phyloP scores from a whole-genome alignment of 1,140 invertebrate species.

The Spodoptera litura region DNA sequence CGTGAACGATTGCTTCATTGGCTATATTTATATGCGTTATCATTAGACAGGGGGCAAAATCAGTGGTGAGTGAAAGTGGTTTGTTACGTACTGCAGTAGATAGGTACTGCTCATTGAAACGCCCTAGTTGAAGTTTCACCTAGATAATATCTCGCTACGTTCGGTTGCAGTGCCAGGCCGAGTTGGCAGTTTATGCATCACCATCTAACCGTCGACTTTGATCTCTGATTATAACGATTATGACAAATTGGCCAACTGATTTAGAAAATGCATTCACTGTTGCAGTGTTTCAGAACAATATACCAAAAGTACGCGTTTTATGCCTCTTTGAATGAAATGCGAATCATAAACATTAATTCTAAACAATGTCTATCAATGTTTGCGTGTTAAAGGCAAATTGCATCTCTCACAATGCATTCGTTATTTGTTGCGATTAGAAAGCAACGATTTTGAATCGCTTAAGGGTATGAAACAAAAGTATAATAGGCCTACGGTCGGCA shows the following conservation, averaged over 20 bases:
- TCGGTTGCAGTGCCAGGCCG: slow-evolving; percentile 62
- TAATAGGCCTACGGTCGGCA: slow-evolving; percentile 59
- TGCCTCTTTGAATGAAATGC: neutral
- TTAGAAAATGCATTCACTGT: slow-evolving; percentile 46
- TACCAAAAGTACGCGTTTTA: neutral
- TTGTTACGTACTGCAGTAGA: slow-evolving; percentile 57
- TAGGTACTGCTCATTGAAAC: slow-evolving; percentile 51
- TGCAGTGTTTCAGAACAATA: neutral
- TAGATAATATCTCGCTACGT: slow-evolving; percentile 69
- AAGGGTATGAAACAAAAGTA: slow-evolving; percentile 73
- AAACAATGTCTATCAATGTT: neutral
- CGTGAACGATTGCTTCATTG: slow-evolving; percentile 11
- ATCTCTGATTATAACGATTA: slow-evolving; percentile 58
- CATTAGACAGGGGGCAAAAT: slow-evolving; percentile 50
- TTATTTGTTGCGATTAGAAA: slow-evolving; percentile 71
- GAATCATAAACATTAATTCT: no score
- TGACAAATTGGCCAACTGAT: slow-evolving; percentile 46
- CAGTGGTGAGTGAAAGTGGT: slow-evolving; percentile 73
- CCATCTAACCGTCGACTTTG: slow-evolving; percentile 60
- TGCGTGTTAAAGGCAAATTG: slow-evolving; percentile 3
- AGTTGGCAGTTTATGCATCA: slow-evolving; percentile 66
- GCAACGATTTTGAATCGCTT: slow-evolving; percentile 59
- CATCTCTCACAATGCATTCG: slow-evolving; percentile 15
- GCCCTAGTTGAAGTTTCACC: slow-evolving; percentile 72
- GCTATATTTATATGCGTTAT: slow-evolving; percentile 2